Evolutionary conservation across 1,140 invertebrate genomes (phyloP), one percentile per base, ranked within the genome.

Genomic region (Habropoda laboriosa): DNA sequence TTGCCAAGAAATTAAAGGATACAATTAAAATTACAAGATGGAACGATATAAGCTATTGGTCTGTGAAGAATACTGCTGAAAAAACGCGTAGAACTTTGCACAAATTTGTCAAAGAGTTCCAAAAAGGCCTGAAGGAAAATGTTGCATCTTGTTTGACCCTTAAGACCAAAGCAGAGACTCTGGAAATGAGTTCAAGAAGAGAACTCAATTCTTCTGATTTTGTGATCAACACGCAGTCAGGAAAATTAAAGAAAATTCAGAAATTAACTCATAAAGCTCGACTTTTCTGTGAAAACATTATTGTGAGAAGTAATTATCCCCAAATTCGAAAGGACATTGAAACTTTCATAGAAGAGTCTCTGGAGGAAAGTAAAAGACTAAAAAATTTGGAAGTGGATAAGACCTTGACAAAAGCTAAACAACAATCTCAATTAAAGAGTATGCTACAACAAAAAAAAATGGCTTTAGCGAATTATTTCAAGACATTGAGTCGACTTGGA

Each of bases 11-110:
- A 91, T 89, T 99, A 1, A 96, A 96, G 80, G 97, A 99, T 79
- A 98, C 98, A 91, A 97, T 99, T 0, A 99, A 99, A 91, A 99
- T 99, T 57, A 96, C 96, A n/a, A 94, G 97, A 45, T 99, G 98
- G 97, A 98, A 97, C 89, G 98, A 99, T 88, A 95, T 98, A 1
- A 99, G 97, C 89, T 98, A 98, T 90, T 99, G 97, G 95, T 95
- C 97, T n/a, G 95, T 99, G 12, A 98, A 97, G 83, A 96, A 97
- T 82, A 96, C 96, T 6, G 95, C 98, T 4, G 95, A 97, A 35
- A 98, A 97, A 91, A 96, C 97, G 1, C 98, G 99, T 89, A 95
- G 96, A 81, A 97, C 96, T 32, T 90, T 99, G 2, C 96, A 97
- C 85, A 98, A 98, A 91, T 96, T 96, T 84, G 95, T 98, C 4